phyloP scores from a whole-genome alignment of 2,113 vertebrate species.

The Orycteropus afer region DNA sequence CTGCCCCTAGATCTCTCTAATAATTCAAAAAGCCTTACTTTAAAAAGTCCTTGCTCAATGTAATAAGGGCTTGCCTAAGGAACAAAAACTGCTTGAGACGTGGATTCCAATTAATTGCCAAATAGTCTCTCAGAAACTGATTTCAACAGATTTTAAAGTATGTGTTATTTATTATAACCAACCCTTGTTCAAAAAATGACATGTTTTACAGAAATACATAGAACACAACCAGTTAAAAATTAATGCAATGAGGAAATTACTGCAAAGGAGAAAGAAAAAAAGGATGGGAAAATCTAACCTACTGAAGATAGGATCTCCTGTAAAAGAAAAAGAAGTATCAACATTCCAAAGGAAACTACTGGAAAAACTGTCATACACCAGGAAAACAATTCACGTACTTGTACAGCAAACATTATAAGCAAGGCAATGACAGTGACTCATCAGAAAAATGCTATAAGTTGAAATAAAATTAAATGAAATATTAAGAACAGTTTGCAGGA shows the following conservation, averaged over 20 bases:
- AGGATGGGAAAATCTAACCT: not conserved
- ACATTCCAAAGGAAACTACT: not conserved
- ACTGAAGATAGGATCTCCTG: not conserved
- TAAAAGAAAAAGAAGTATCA: not conserved
- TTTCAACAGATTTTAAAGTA: not conserved
- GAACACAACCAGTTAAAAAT: conserved; percentile 36
- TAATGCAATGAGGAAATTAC: conserved; percentile 22
- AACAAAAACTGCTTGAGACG: conserved; percentile 10
- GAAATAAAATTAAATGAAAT: conserved; percentile 51
- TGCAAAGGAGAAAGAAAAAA: not conserved
- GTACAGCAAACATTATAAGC: not conserved
- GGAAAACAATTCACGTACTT: not conserved
- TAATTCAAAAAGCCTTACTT: not conserved
- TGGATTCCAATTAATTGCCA: conserved; percentile 22
- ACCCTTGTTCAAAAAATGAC: conserved; percentile 43
- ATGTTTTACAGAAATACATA: conserved; percentile 24
- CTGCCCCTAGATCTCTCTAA: not conserved
- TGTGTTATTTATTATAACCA: conserved; percentile 52
- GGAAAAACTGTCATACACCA: not conserved
- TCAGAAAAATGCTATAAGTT: not conserved
- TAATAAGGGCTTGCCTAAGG: not conserved
- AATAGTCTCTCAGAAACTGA: conserved; percentile 26
- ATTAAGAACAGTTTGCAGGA: not conserved
- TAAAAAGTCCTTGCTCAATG: not conserved
- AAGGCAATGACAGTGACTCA: not conserved